Base-by-base conservation (phyloP, 2,888 invertebrate genomes). In the Epirrita christyi region DNA sequence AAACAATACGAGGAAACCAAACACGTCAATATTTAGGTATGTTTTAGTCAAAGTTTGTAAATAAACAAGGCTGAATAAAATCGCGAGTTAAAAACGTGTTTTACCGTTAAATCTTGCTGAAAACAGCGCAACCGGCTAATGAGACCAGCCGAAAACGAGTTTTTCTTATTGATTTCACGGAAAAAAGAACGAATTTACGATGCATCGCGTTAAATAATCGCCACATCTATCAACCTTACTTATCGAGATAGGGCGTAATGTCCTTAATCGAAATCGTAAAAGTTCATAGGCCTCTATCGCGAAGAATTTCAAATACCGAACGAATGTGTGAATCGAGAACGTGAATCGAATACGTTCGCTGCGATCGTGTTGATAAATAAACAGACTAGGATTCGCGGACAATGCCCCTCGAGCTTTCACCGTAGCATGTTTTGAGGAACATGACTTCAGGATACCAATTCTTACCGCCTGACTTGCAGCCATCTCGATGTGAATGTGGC, bases 281-380 rank as follows among this genome's bases (percentile, higher is more conserved):
- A 80, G 81, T 80, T 82, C 79, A 76, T 78, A 80, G 73, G 75
- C 78, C 75, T 74, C 67, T 67, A 61, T 73, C 72, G 65, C 64
- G 69, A 78, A 78, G 87, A 84, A 88, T 88, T 83, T 74, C 78
- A 78, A 84, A 79, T 78, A 81, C 80, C 78, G 81, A 84, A 81
- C 75, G 78, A 77, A 86, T 89, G 91, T 89, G 89, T 87, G 90
- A 90, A 89, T 86, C 80, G 81, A 70, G 80, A 76, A 88, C 92
- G 92, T 89, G 91, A 63, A 82, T 82, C 78, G 91, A 88, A 90
- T 91, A 81, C 76, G 70, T 70, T 78, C 79, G 70, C 75, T 78
- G 69, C 68, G 75, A 78, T 86, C 76, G 83, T 78, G 74, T 78
- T 78, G 82, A 84, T 86, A 86, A 85, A 86, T 81, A 86, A 85